Evolutionary conservation across 2,113 vertebrate species (phyloP), one percentile per base, ranked within the genome.

Genomic region (Pteronura brasiliensis): DNA sequence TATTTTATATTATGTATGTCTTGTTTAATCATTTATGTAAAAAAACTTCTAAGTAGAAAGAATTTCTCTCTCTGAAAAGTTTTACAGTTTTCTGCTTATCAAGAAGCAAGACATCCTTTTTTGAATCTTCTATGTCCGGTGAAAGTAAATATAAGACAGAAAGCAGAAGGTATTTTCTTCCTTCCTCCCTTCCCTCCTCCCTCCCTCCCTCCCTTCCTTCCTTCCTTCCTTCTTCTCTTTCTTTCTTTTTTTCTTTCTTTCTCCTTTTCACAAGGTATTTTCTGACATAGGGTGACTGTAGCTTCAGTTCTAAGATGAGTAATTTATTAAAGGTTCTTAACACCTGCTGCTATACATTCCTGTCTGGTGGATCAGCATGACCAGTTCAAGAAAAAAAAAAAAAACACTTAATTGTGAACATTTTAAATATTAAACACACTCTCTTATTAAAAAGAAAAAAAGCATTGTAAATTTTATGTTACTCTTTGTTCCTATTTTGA

Each of bases 281-380:
- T 84, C 61, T 14, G 27, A 79, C 36, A 39, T 47, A 36, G 0
- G 25, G 55, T 93, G 52, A 93, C 92, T 90, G 88, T 74, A 93
- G 44, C 69, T 97, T 83, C 91, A 67, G 77, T 97, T 83, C 93
- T 88, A 59, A 88, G 39, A 47, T 20, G 49, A 69, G 67, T 52
- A 93, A 84, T 47, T 89, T 69, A 76, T 65, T 77, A 23, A 94
- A 59, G n/a, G 4, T 14, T 92, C 59, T 82, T 49, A 90, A 77
- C 34, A 55, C 72, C 18, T 71, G 31, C 20, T 0, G 21, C 31
- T 77, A 29, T n/a, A 83, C 79, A 29, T 86, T 88, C 31, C 42
- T 81, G 2, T 80, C 27, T 20, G 63, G 57, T 55, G 57, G 59
- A 72, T 84, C 34, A 71, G 34, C 29, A 52, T 95, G 2, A 44